phyloP scores from a whole-genome alignment of 2,797 vertebrate species.

The Ammospiza maritima region DNA sequence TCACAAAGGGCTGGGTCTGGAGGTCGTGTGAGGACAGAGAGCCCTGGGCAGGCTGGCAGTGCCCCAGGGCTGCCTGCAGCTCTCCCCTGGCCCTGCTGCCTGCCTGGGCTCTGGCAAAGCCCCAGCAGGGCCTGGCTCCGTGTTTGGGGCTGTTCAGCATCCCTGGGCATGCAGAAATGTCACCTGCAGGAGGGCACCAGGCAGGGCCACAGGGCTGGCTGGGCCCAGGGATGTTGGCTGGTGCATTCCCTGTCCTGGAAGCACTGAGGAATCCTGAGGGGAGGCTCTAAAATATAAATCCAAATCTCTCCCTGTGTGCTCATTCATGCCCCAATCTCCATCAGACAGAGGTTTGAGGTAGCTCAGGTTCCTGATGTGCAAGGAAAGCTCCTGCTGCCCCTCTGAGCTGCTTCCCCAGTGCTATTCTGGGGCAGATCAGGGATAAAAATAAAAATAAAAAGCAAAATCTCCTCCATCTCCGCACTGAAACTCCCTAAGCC shows the following conservation, averaged over 20 bases:
- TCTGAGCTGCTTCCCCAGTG: not conserved
- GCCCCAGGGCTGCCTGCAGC: not conserved
- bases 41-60: not conserved
- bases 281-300: not conserved
- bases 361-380: not conserved
- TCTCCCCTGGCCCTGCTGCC: not conserved
- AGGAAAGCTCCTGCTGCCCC: not conserved
- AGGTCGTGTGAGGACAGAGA: slow-evolving; percentile 7
- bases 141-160: fast-evolving
- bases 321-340: not conserved
- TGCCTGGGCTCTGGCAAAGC: fast-evolving
- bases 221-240: not conserved
- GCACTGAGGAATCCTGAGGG: not conserved
- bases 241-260: not conserved
- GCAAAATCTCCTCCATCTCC: not conserved
- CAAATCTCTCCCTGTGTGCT: not conserved
- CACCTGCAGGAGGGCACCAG: not conserved
- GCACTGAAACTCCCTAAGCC: not conserved
- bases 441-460: not conserved
- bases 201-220: not conserved
- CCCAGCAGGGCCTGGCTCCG: fast-evolving
- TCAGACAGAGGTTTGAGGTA: not conserved
- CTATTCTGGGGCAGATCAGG: not conserved
- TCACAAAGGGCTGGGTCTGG: fast-evolving
- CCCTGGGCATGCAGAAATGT: fast-evolving